Base-by-base conservation (phyloP, 1,140 invertebrate genomes). In the Maniola jurtina region DNA sequence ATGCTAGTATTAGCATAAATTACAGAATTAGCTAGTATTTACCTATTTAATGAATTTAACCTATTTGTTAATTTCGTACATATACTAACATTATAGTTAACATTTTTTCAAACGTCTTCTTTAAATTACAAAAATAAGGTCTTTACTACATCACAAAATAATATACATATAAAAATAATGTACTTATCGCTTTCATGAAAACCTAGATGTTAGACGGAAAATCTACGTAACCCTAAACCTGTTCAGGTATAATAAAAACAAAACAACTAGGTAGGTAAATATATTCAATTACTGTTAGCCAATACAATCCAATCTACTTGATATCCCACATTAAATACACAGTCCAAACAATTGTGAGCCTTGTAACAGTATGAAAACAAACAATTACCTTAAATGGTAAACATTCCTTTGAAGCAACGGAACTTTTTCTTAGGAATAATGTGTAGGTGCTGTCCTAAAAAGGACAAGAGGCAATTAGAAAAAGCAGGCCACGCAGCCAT, bases 371-470 rank as follows among this genome's bases (percentile, higher is more conserved):
- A 67, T 70, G 60, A 71, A 72, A 72, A 66, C 71, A 69, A 70
- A 73, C 74, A 73, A 73, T 76, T 73, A 73, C 65, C 55, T 71
- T 68, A 71, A 73, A 70, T 65, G 66, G 66, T 66, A 56, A 68
- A 73, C 71, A 70, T 73, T 75, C 61, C 56, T 70, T 52, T 56
- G 3, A 66, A 73, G 57, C 71, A 73, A 73, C 69, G 72, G 67
- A 61, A 42, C 65, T 66, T 73, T 72, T 73, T 72, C 74, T 71
- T 71, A 71, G 64, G 67, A 64, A 75, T 83, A 83, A 80, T 84
- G 75, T 42, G 5, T 42, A 76, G 8, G 13, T 42, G 40, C 13
- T 2, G 40, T 42, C 8, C 1, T 10, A 13, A 42, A 42, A 13
- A 47, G 45, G 45, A 6, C 38, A 38, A 38, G 38, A 11, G 10